Base-by-base conservation (phyloP, 2,113 vertebrate species). In the Cyprinus carpio region DNA sequence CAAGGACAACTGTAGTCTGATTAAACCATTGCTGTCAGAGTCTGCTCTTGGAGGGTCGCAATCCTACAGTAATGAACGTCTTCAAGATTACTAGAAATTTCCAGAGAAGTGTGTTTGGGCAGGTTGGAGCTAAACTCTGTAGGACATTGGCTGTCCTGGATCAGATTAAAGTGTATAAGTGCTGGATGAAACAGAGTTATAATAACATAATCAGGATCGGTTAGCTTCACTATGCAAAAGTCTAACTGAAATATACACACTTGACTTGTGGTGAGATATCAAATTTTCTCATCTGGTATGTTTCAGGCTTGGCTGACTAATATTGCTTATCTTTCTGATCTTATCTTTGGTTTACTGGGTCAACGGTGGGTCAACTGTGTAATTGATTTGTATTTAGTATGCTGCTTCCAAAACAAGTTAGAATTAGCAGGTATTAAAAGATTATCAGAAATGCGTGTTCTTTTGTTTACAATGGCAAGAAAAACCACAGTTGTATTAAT, bases 251-350 rank as follows among this genome's bases (percentile, higher is more conserved):
- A 51, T 51, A 16, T 51, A 51, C 20, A 40, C 18, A 40, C 10
- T 71, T 29, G 3, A 46, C 83, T 75, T 84, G 27, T 31, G 40
- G 74, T n/a, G 27, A 67, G 74, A 84, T 29, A 31, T 46, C n/a
- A 65, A 1, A n/a, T 78, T 78, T 34, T 20, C 62, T 67, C 62
- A 78, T 85, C 65, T 72, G 34, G 51, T 16, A 58, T 72, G 37
- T 67, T 31, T 72, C 34, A 72, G 12, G 18, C 25, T 29, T n/a
- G 23, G 64, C 31, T 54, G 84, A 58, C 65, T 58, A 31, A 58
- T 34, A 78, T 23, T 56, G 49, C 31, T 77, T 31, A 23, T 58
- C 10, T 78, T 78, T 37, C 11, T 37, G 9, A 72, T 8, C 27
- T 51, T 37, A 58, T 78, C 75, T 78, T 77, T 37, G 51, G 51